phyloP scores from a whole-genome alignment of 2,113 vertebrate genomes.

The Miniopterus natalensis region DNA sequence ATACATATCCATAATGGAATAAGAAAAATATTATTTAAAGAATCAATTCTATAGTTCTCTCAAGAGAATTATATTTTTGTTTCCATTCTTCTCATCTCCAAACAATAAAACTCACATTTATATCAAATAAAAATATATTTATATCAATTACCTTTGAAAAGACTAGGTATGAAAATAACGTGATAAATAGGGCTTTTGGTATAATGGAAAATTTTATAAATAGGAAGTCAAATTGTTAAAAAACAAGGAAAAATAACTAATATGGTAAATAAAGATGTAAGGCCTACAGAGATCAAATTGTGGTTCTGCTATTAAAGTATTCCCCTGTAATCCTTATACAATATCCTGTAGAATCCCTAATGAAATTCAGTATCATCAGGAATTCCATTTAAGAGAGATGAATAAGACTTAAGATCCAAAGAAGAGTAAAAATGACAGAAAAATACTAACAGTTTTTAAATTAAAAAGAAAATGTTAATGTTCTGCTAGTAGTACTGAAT shows the following conservation, averaged over 20 bases:
- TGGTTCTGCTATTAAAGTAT: slow-evolving; percentile 38
- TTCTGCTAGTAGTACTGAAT: not conserved
- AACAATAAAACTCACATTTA: slow-evolving; percentile 55
- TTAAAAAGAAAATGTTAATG: not conserved
- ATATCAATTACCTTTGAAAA: slow-evolving; percentile 64
- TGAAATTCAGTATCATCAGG: not conserved
- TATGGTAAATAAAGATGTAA: slow-evolving; percentile 36
- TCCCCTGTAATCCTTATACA: not conserved
- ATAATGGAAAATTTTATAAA: slow-evolving; percentile 50
- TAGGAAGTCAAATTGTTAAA: slow-evolving; percentile 46
- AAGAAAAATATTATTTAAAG: slow-evolving; percentile 49
- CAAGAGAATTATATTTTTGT: slow-evolving; percentile 26
- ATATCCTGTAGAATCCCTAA: not conserved
- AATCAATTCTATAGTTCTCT: slow-evolving; percentile 61
- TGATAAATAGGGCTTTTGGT: slow-evolving; percentile 46
- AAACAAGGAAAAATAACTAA: slow-evolving; percentile 41
- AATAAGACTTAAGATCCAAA: not conserved
- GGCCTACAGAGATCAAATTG: slow-evolving; percentile 14
- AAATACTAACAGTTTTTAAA: slow-evolving; percentile 32
- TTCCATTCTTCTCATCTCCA: slow-evolving; percentile 43
- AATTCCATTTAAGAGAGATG: slow-evolving; percentile 28
- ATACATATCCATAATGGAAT: not conserved
- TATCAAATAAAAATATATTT: slow-evolving; percentile 10
- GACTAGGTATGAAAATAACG: slow-evolving; percentile 33
- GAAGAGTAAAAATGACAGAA: slow-evolving; percentile 4